Conservation (phyloP, 2,113 vertebrate genomes). For the Gasterosteus nipponicus region DNA sequence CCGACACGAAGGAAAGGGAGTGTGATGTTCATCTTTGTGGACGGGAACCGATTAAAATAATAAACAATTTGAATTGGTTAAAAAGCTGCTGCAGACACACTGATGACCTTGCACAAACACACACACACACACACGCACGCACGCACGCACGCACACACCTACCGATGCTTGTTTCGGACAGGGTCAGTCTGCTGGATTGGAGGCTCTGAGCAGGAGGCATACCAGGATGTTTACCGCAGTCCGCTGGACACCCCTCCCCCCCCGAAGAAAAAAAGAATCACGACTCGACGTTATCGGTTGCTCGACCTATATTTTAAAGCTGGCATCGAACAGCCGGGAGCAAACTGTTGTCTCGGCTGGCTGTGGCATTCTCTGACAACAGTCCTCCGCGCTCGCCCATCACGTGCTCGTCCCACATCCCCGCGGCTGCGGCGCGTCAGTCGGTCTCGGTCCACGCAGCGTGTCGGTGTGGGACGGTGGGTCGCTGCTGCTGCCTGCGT, state of each 20-base stretch:
- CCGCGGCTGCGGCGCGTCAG: slow-evolving; percentile 32
- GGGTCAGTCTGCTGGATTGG: slow-evolving; percentile 76
- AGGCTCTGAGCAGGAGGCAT: slow-evolving; percentile 81
- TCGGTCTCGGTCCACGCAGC: slow-evolving; percentile 38
- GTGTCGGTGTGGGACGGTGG: slow-evolving; percentile 43
- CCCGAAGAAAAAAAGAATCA: slow-evolving; percentile 42
- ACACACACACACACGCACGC: slow-evolving; percentile 72
- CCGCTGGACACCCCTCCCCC: slow-evolving; percentile 15
- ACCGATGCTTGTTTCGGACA: slow-evolving; percentile 81
- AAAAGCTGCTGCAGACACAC: slow-evolving; percentile 45
- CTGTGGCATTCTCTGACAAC: slow-evolving; percentile 55
- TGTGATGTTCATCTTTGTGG: accelerated
- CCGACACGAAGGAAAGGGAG: background rate
- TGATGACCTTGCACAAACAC: slow-evolving; percentile 81
- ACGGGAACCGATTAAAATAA: background rate
- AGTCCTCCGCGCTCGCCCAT: slow-evolving; percentile 27
- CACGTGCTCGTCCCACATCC: slow-evolving; percentile 51
- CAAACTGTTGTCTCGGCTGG: too few relatives aligned
- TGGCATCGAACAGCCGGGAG: too few relatives aligned
- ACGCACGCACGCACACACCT: slow-evolving; percentile 77
- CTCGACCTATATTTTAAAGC: too few relatives aligned
- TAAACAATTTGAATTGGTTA: background rate
- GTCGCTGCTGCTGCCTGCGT: slow-evolving; percentile 26
- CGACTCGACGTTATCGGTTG: slow-evolving; percentile 17
- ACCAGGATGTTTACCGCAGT: slow-evolving; percentile 33